A percentile compares a stretch with the other conserved stretches of the same genome.
phyloP scores from a whole-genome alignment of 2,888 invertebrate genomes.

The Lissonota sp. region DNA sequence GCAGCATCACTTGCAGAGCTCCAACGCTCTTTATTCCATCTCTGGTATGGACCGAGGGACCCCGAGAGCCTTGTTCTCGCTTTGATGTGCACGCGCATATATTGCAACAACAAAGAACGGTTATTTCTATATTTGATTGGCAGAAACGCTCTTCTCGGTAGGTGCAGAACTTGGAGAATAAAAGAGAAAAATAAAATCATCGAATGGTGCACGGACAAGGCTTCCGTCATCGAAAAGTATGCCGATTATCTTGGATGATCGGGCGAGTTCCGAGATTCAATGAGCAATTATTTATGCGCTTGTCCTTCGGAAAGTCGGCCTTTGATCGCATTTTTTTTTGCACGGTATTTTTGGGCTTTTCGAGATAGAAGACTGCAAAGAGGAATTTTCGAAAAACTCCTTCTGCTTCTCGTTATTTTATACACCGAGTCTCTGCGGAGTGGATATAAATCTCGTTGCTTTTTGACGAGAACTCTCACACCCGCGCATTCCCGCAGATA shows the following conservation, averaged over 20 bases:
- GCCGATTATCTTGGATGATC: conserved; percentile 50
- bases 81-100: conserved; percentile 13
- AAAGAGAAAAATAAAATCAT: too few species aligned
- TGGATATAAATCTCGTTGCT: conserved; percentile 32
- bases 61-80: conserved; percentile 1
- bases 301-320: too few species aligned
- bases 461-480: conserved; percentile 66
- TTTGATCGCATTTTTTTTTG: too few species aligned
- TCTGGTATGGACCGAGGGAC: not conserved
- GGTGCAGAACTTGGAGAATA: too few species aligned
- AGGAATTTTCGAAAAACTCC: not conserved
- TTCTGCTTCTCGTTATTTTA: conserved; percentile 40
- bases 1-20: conserved; percentile 8
- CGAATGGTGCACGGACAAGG: conserved; percentile 14
- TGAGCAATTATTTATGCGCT: too few species aligned
- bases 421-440: not conserved
- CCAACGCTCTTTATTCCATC: not conserved
- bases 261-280: conserved; percentile 26
- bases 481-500: conserved; percentile 67
- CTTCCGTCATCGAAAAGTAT: conserved; percentile 41
- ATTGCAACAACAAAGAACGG: conserved; percentile 22
- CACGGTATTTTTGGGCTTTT: too few species aligned
- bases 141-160: not conserved
- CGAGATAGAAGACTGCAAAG: too few species aligned
- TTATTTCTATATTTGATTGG: conserved; percentile 47